Conservation (phyloP, 2,888 invertebrate species). For the Hyposoter didymator region DNA sequence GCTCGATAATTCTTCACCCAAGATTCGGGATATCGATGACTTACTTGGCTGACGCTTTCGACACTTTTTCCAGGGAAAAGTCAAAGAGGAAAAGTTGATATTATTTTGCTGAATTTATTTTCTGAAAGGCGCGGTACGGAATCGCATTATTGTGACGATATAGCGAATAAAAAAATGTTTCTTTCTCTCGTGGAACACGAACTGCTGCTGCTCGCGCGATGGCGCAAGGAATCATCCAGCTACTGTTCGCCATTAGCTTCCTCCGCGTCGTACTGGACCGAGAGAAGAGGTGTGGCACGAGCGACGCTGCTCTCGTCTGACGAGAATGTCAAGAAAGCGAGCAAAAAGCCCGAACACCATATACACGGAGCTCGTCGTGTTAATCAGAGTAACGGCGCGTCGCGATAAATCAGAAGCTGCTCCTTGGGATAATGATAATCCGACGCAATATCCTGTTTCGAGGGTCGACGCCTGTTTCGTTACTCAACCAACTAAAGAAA, state of each 20-base stretch:
- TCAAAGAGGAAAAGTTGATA: too few relatives aligned
- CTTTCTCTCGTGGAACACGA: background rate
- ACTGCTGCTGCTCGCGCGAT: too few relatives aligned
- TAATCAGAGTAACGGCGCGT: conserved; percentile 78
- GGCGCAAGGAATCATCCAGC: conserved; percentile 21
- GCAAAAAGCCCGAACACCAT: conserved; percentile 48
- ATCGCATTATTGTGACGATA: background rate
- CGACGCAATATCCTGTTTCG: conserved; percentile 58
- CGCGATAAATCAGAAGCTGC: conserved; percentile 81
- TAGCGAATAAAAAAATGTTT: background rate
- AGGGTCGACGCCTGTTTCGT: background rate
- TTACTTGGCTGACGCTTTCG: background rate
- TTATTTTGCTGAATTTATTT: too few relatives aligned
- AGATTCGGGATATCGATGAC: background rate
- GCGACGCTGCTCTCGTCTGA: conserved; percentile 72
- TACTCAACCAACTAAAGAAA: background rate
- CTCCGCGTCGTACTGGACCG: conserved; percentile 55
- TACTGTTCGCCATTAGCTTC: conserved; percentile 46
- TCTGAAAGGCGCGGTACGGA: background rate
- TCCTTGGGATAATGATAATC: conserved; percentile 78
- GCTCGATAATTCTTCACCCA: background rate
- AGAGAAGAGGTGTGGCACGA: conserved; percentile 76
- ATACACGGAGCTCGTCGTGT: conserved; percentile 37
- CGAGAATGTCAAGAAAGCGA: conserved; percentile 74
- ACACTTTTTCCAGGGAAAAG: too few relatives aligned